Evolutionary conservation across 2,113 vertebrate genomes (phyloP), one percentile per base, ranked within the genome.

Genomic region (Saccopteryx bilineata): DNA sequence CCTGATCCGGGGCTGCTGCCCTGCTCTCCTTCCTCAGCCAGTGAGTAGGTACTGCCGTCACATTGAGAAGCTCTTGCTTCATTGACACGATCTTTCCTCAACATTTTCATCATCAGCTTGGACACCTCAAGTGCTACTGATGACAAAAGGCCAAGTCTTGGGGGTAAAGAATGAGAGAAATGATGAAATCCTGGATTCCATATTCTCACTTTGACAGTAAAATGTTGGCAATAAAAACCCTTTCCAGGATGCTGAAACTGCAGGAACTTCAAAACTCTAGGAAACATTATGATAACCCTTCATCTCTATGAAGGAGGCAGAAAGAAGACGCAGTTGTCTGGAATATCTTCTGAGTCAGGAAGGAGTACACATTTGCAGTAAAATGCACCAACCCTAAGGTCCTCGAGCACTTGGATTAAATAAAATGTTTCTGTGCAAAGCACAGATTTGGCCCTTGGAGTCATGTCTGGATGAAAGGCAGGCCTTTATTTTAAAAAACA

Each of bases 401-500:
- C 46, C 56, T 74, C 31, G 23, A 58, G 50, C 39, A 85, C 39
- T 78, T 88, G 69, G 50, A 56, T 66, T 86, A 93, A 93, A 69
- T 56, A 74, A 87, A 10, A 82, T 65, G 74, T 66, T 92, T 31
- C 21, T 75, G 66, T 10, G 8, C 48, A 68, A 39, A 68, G 52
- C 71, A 63, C 28, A 94, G 56, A 79, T 84, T 69, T 93, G n/a
- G 50, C 18, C 56, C 66, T 90, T 63, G 28, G 39, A 85, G 26
- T 81, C 46, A 48, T 15, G 50, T 46, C 87, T 90, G 46, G 84
- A 90, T 80, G 23, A 76, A 95, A 91, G 46, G 14, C 71, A 81
- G 48, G 14, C 52, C 87, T 95, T 78, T 90, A 92, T 92, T 66
- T n/a, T 66, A 90, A 90, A 71, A 90, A 91, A 87, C 48, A 93